A percentile compares a stretch with the other conserved stretches of the same genome.
phyloP scores from a whole-genome alignment of 1,140 invertebrate species.

The Condylostylus longicornis region DNA sequence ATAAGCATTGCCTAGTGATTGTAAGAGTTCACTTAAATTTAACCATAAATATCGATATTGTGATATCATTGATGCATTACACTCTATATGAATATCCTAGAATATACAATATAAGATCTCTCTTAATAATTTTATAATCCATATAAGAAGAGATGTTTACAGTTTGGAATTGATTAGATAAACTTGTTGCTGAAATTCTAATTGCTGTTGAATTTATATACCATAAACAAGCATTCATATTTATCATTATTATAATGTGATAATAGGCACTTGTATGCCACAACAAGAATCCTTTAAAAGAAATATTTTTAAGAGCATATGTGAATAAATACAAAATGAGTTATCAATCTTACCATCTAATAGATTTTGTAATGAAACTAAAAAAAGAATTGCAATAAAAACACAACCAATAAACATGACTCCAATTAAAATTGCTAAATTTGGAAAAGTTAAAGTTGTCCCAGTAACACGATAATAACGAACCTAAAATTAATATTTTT shows the following conservation, averaged over 20 bases:
- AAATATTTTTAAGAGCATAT: not conserved
- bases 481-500: conserved; percentile 29
- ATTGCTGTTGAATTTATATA: conserved; percentile 46
- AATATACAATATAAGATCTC: conserved; percentile 6
- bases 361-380: conserved; percentile 38
- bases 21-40: conserved; percentile 40
- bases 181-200: conserved; percentile 38
- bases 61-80: conserved; percentile 36
- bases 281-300: conserved; percentile 30
- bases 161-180: conserved; percentile 35
- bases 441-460: conserved; percentile 39
- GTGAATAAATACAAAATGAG: not conserved
- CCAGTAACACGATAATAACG: conserved; percentile 38
- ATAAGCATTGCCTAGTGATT: conserved; percentile 43
- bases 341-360: conserved; percentile 32
- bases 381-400: conserved; percentile 37
- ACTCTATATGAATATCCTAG: conserved; percentile 38
- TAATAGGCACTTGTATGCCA: conserved; percentile 43
- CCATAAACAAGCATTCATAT: conserved; percentile 47
- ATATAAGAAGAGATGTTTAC: conserved; percentile 15
- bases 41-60: conserved; percentile 42
- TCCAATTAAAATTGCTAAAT: conserved; percentile 38
- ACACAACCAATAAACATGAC: conserved; percentile 41
- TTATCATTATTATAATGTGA: conserved; percentile 47
- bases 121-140: conserved; percentile 1